phyloP scores from a whole-genome alignment of 2,888 invertebrate genomes.

The Lampropteryx suffumata region DNA sequence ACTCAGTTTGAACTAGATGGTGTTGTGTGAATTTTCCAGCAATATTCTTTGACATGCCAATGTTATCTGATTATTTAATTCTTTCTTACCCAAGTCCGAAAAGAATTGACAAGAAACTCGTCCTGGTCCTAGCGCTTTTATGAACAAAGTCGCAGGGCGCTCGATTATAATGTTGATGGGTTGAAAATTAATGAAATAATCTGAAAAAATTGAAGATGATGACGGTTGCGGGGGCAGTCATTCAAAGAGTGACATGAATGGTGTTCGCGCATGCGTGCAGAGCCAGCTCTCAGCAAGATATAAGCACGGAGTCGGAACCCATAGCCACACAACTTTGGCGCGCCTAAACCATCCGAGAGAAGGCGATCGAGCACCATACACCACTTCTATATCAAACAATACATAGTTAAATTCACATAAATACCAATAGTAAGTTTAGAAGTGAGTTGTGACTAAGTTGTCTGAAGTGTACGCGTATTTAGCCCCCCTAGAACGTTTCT shows the following conservation, averaged over 20 bases:
- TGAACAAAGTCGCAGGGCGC: neutral
- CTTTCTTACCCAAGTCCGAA: no score
- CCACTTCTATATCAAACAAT: conserved; percentile 20
- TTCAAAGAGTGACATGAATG: conserved; percentile 76
- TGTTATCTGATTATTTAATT: conserved; percentile 10
- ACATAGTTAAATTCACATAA: conserved; percentile 2
- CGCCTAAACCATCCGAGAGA: conserved; percentile 70
- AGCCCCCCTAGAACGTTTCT: conserved; percentile 41
- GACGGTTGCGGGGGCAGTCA: conserved; percentile 72
- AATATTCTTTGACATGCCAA: no score
- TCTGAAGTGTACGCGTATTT: conserved; percentile 45
- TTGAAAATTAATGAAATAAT: conserved; percentile 29
- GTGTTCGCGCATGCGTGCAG: conserved; percentile 64
- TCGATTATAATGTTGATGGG: conserved; percentile 6
- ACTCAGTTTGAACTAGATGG: no score
- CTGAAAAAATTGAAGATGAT: conserved; percentile 45
- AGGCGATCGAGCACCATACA: conserved; percentile 49
- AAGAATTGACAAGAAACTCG: no score
- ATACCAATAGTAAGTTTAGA: conserved; percentile 14
- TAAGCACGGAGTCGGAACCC: conserved; percentile 67
- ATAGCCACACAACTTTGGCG: conserved; percentile 76
- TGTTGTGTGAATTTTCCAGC: no score
- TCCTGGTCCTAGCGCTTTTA: no score
- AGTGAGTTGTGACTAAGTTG: conserved; percentile 54
- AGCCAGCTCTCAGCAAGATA: conserved; percentile 60